These are phyloP conservation scores for Xanthia icteritia DNA, from an alignment of 2,888 invertebrate genomes.

Conservation along the genomic window DNA sequence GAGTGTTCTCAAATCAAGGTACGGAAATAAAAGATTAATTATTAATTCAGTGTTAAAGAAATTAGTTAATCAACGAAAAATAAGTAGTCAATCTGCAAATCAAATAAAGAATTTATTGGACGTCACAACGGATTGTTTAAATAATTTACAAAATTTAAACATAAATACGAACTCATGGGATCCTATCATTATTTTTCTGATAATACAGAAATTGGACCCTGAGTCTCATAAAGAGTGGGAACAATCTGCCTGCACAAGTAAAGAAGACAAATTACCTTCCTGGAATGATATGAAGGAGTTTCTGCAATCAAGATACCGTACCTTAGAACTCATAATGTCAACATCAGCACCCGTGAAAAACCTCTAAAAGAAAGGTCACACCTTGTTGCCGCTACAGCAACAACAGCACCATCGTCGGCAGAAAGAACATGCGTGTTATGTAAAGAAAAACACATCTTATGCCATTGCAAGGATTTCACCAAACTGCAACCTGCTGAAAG, in stretches of 20 bases:
- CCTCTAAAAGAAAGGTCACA: no score
- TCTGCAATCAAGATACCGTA: conserved; percentile 16
- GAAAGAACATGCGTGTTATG: conserved; percentile 1
- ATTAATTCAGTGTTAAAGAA: conserved; percentile 12
- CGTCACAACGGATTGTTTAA: not conserved
- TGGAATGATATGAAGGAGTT: conserved; percentile 15
- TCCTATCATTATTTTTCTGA: conserved; percentile 1
- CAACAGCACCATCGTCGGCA: not conserved
- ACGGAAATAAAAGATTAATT: no score
- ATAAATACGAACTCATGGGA: not conserved
- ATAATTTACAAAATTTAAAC: not conserved
- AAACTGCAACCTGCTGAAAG: conserved; percentile 9
- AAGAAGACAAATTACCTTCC: not conserved
- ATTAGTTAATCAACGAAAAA: conserved; percentile 8
- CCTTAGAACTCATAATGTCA: conserved; percentile 13
- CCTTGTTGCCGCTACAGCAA: not conserved
- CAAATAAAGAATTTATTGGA: not conserved
- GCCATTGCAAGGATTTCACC: not conserved
- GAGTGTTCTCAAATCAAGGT: conserved; percentile 12
- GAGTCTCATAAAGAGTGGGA: conserved; percentile 42
- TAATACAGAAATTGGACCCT: conserved; percentile 6
- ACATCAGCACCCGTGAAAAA: no score
- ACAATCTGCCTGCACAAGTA: not conserved
- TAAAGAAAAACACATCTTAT: not conserved
- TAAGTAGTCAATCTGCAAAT: conserved; percentile 4